Base-by-base conservation (phyloP, 2,888 invertebrate species). In the Ptychoptera albimana region DNA sequence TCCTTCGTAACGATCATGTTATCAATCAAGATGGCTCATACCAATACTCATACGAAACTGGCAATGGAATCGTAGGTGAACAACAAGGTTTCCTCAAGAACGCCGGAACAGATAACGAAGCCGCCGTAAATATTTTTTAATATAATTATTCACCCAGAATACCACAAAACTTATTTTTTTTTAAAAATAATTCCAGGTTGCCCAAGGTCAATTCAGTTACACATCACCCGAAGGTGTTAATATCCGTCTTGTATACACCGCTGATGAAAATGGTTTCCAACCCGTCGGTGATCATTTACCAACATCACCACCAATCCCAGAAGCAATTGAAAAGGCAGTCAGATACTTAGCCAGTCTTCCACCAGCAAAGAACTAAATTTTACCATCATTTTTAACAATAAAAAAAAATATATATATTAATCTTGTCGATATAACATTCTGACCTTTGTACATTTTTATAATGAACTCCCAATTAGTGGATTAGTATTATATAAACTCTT, bases 221-320 rank as follows among this genome's bases (percentile, higher is more conserved):
- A 79, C 78, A 0, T 78, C 79, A 13, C 77, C 77, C 2, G 80
- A 81, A 47, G 80, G 80, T 46, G 77, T 77, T 45, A 70, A 76
- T 39, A 81, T 82, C 53, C 74, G 72, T 7, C 60, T 82, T 13
- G 76, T 71, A 50, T 83, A 82, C 58, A 65, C 72, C 6, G 82
- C 82, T 45, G 82, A 82, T 58, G 82, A 82, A 53, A 79, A 77
- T 41, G 80, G 80, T 12, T 75, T 75, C 56, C 66, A 58, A 50
- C 69, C 70, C 2, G 58, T 31, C 12, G 82, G 82, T 13, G 79
- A 74, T 16, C 82, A 82, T 67, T 61, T 82, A 49, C 82, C 82
- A 7, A 82, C 82, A 9, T 75, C 82, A 10, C 82, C 82, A n/a
- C 82, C 82, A 50, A 76, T 75, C 48, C 82, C 82, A 46, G 77